These are phyloP conservation scores for Heliconius cydno DNA, from an alignment of 2,888 invertebrate species.

Conservation along the genomic window DNA sequence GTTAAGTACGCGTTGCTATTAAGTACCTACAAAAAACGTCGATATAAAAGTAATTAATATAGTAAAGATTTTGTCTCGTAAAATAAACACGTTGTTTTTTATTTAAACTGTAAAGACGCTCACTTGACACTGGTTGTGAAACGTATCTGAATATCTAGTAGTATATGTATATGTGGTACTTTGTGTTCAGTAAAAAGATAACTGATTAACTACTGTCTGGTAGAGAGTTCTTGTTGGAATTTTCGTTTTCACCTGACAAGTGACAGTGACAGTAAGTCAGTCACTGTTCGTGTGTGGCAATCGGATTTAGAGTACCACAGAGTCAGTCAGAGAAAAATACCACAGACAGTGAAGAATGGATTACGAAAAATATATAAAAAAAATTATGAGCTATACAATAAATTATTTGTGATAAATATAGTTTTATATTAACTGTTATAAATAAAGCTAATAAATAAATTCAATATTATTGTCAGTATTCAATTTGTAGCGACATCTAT, in stretches of 20 bases:
- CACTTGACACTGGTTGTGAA: background rate
- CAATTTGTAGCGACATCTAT: too few relatives aligned
- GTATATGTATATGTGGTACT: background rate
- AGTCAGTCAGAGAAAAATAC: too few relatives aligned
- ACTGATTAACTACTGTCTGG: background rate
- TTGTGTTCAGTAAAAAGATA: background rate
- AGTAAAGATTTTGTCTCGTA: background rate
- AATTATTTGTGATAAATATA: too few relatives aligned
- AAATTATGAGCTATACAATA: too few relatives aligned
- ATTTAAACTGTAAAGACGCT: background rate
- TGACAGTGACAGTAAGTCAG: background rate
- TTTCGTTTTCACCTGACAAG: background rate
- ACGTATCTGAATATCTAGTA: constrained; percentile 7
- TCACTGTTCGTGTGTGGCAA: too few relatives aligned
- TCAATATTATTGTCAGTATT: too few relatives aligned
- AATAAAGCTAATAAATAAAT: too few relatives aligned
- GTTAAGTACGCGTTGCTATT: constrained; percentile 24
- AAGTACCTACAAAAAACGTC: constrained; percentile 15
- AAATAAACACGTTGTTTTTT: constrained; percentile 1
- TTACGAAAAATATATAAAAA: too few relatives aligned
- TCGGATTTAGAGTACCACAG: too few relatives aligned
- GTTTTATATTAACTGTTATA: too few relatives aligned
- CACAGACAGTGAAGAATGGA: too few relatives aligned
- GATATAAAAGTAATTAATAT: background rate
- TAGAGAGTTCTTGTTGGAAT: background rate